Base-by-base conservation (phyloP, 37 sponge, comb jelly and placozoan species). In the Haliclona indistincta region DNA sequence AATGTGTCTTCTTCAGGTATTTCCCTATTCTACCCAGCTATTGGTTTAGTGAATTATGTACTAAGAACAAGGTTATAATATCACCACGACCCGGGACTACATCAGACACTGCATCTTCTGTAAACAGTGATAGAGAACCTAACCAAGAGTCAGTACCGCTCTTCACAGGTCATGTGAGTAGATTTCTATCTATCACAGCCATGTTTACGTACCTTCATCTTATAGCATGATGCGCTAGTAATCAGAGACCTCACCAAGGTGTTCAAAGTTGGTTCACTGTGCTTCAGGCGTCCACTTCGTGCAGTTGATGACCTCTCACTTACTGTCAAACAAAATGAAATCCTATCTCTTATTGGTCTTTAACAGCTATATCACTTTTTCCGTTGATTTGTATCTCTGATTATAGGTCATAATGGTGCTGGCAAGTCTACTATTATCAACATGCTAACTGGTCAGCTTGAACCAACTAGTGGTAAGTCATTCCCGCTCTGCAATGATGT, bases 371-470 rank as follows among this genome's bases (percentile, higher is more conserved):
- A 47, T 47, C 49, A 8, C 13, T 28, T 8, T 61, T n/a, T 30
- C 7, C 63, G 15, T 61, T 17, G 13, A 17, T 13, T 13, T 60
- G 7, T 4, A 39, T 56, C 22, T 73, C 1, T 2, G 13, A n/a
- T n/a, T n/a, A n/a, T 30, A 84, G 84, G 92, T 2, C 92, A 91
- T 78, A 91, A 91, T 78, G 92, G 92, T 38, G 92, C 92, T 37
- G 92, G 92, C 8, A 91, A 91, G 80, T 86, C 92, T 11, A 91
- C 92, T 43, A 86, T 83, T 28, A 91, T 91, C 23, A 91, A 91
- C 63, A 91, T 91, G 92, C 74, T 91, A 13, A 91, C 86, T 36
- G 91, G 91, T 22, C 78, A 85, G 40, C 79, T 90, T 20, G 32
- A 38, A 11, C 86, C 91, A 1, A 76, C 76, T 58, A 34, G 45